Evolutionary conservation across 2,888 invertebrate genomes (phyloP), one percentile per base, ranked within the genome.

Genomic region (Phyto melanocephala): DNA sequence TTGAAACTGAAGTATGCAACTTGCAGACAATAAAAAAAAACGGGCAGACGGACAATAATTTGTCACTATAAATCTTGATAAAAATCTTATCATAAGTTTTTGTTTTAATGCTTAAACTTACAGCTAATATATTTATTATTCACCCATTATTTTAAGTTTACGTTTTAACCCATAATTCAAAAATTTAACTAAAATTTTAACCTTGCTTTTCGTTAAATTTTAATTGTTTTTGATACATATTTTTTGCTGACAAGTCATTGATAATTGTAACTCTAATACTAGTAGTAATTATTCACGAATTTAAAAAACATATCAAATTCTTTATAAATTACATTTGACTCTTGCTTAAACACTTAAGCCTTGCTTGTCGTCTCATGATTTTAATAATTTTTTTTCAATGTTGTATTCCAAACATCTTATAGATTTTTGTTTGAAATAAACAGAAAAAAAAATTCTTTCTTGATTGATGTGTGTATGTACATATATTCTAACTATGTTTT

Each of bases 161-260:
- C n/a, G 56, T 58, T 37, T 28, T 45, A 40, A 1, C 1, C 10
- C 13, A 28, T 28, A 54, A 54, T 28, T 54, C n/a, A n/a, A n/a
- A n/a, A n/a, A n/a, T n/a, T n/a, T n/a, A n/a, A n/a, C n/a, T 50
- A 50, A 1, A 15, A 20, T 70, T 24, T 40, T 47, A 54, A 63
- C 52, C 45, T 54, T 70, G 77, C 62, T 54, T 67, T 54, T 63
- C 17, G 1, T 47, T 45, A 50, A 70, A 56, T 22, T 63, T 70
- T 71, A 71, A 71, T 71, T n/a, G 45, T 56, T 78, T 47, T 11
- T 79, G 56, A 65, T 58, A 24, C 15, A 6, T 47, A 13, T 37
- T 50, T 42, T 65, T 68, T 10, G 33, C 63, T 81, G 74, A 78
- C 74, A 78, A 78, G 70, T 81, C 78, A 81, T 74, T 81, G 78